Evolutionary conservation across 2,113 vertebrate species (phyloP).

Genomic region (Paedocypris sp.): DNA sequence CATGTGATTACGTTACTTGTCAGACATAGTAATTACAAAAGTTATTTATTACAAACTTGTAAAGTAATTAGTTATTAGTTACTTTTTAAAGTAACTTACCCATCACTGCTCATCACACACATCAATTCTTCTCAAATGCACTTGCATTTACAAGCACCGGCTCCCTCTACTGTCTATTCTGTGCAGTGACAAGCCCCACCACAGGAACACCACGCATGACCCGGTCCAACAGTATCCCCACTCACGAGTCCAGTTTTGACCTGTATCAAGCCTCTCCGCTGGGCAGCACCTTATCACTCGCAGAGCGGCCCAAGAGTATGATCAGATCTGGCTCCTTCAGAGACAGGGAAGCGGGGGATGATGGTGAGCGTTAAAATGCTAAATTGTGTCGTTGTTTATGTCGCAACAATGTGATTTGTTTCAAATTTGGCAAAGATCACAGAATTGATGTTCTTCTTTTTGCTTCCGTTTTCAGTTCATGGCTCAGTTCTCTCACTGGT

Average conservation of each 20-base stretch:
- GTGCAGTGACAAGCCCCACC: slow-evolving; percentile 60
- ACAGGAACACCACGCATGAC: slow-evolving; percentile 76
- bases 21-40: no score
- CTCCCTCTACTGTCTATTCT: slow-evolving; percentile 1
- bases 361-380: no score
- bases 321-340: slow-evolving; percentile 89
- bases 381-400: no score
- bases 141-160: background rate
- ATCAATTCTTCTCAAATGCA: background rate
- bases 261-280: slow-evolving; percentile 76
- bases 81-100: no score
- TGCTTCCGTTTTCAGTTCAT: slow-evolving; percentile 66
- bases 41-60: no score
- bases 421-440: no score
- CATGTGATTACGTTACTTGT: no score
- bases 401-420: no score
- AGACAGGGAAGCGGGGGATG: slow-evolving; percentile 80
- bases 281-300: slow-evolving; percentile 88
- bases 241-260: slow-evolving; percentile 83
- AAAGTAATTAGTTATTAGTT: no score
- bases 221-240: slow-evolving; percentile 94
- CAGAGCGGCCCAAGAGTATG: slow-evolving; percentile 88
- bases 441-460: background rate
- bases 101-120: no score
- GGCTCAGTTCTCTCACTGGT: slow-evolving; percentile 89